Evolutionary conservation across 1,140 invertebrate genomes (phyloP).

Genomic region (Atta cephalotes): DNA sequence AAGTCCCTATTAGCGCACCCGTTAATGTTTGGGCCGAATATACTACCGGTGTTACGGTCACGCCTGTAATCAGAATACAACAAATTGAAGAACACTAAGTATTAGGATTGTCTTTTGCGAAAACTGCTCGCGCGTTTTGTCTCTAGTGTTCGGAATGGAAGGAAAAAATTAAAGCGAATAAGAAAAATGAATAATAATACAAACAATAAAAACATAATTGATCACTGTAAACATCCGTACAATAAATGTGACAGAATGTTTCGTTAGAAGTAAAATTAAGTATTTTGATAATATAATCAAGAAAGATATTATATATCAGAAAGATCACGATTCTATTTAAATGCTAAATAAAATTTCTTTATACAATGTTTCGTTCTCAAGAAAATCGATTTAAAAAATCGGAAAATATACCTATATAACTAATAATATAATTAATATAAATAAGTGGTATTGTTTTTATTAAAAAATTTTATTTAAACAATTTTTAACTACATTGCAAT

Average conservation of each 20-base stretch:
- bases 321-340: neutral
- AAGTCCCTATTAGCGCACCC: constrained; percentile 92
- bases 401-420: neutral
- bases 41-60: constrained; percentile 89
- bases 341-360: neutral
- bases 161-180: neutral
- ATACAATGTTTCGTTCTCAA: neutral
- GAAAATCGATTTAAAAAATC: neutral
- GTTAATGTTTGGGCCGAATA: constrained; percentile 93
- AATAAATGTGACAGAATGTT: neutral
- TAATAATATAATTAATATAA: neutral
- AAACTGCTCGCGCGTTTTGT: constrained; percentile 7
- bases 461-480: neutral
- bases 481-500: neutral
- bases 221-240: neutral
- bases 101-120: constrained; percentile 13
- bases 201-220: neutral
- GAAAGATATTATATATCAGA: neutral
- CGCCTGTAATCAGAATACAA: constrained; percentile 84
- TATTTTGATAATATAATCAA: neutral
- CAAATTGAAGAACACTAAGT: neutral
- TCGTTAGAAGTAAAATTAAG: neutral
- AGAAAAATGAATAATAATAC: neutral
- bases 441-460: neutral
- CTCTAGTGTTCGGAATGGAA: neutral